Evolutionary conservation across 2,113 vertebrate genomes (phyloP), one percentile per base, ranked within the genome.

Genomic region (Clarias magur): DNA sequence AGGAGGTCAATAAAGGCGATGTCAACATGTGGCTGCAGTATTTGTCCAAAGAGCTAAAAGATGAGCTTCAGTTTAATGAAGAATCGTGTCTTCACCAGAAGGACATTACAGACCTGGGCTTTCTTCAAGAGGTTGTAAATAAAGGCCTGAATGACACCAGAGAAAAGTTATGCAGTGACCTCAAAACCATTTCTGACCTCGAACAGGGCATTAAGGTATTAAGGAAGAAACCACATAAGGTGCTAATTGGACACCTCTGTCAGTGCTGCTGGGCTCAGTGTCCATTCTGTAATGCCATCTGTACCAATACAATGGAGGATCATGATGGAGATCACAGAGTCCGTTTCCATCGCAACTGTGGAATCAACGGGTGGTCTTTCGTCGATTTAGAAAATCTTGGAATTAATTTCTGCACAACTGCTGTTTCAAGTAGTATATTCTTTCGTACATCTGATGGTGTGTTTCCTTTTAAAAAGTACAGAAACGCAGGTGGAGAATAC

Each of bases 321-420:
- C 82, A 83, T 56, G 63, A 83, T 68, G 82, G 63, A 83, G 82
- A 83, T 68, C 82, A 83, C 60, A 3, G 63, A 19, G 82, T 88
- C n/a, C 65, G 53, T 34, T 88, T 65, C 82, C 93, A 94, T 88
- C 92, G 91, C 5, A 13, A 88, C 0, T 0, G 0, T 78, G 90
- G 86, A 19, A 27, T 90, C 5, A 59, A 30, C 0, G 92, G 93
- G 15, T 48, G 3, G 34, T 76, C 88, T 27, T 6, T 0, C 0
- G 42, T 0, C 54, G 0, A 19, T 30, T 89, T 78, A 53, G 16
- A 54, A 5, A 23, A 88, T 0, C 59, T 93, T 59, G 82, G 82
- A 62, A 38, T 88, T 54, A 17, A 85, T 53, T 90, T 93, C 87
- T 94, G 92, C 80, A 93, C 93, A 82, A 89, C 93, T 79, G 2